Conservation (phyloP, 2,888 invertebrate genomes). For the Mythimna ferrago region DNA sequence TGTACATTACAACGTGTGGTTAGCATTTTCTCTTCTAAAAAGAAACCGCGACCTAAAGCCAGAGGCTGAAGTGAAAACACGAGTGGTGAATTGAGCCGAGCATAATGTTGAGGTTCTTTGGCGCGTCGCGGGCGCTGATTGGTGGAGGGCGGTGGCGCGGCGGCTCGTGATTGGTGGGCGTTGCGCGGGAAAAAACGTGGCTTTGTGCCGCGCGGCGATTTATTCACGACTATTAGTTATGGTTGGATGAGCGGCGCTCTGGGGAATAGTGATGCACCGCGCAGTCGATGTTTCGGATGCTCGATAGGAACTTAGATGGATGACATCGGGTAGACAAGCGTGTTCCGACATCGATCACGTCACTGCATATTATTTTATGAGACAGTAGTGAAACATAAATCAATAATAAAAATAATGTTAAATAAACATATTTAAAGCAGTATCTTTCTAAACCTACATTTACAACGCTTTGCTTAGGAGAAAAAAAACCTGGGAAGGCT, state of each 20-base stretch:
- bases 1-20: constrained; percentile 65
- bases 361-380: too few relatives aligned
- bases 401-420: too few relatives aligned
- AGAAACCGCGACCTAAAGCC: constrained; percentile 82
- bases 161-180: constrained; percentile 80
- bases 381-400: not conserved
- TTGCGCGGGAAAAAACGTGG: constrained; percentile 79
- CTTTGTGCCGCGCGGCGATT: constrained; percentile 86
- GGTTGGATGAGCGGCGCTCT: constrained; percentile 82
- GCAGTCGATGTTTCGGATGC: constrained; percentile 24
- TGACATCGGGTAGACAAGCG: not conserved
- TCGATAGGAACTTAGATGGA: not conserved
- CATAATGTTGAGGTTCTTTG: constrained; percentile 87
- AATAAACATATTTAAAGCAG: too few relatives aligned
- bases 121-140: constrained; percentile 78
- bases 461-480: too few relatives aligned
- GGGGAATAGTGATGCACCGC: constrained; percentile 70
- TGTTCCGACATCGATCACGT: too few relatives aligned
- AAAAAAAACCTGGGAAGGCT: too few relatives aligned
- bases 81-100: constrained; percentile 80
- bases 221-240: constrained; percentile 90
- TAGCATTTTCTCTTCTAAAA: constrained; percentile 64
- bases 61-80: constrained; percentile 80
- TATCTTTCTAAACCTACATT: too few relatives aligned
- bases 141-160: constrained; percentile 75